These are phyloP conservation scores for Trematomus loennbergii DNA, from an alignment of 2,113 vertebrate genomes.

Conservation along the genomic window DNA sequence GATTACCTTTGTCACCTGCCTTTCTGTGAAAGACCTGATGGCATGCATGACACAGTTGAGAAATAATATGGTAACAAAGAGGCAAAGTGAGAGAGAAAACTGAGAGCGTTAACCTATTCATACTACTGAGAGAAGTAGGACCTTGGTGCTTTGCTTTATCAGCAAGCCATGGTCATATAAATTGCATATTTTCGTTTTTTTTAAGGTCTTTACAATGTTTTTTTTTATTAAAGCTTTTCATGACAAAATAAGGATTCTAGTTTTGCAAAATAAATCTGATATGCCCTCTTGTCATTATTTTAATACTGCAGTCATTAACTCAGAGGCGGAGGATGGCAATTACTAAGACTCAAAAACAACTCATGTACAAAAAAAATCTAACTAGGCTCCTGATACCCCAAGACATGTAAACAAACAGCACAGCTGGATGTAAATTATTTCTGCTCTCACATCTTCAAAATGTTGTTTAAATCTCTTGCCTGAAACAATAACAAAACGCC, in stretches of 20 bases:
- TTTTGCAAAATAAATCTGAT: background rate
- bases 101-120: slow-evolving; percentile 1
- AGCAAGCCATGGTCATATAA: background rate
- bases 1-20: slow-evolving; percentile 65
- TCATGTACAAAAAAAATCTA: slow-evolving; percentile 62
- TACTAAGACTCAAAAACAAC: slow-evolving; percentile 69
- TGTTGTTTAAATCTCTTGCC: slow-evolving; percentile 65
- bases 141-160: background rate
- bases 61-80: slow-evolving; percentile 42
- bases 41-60: slow-evolving; percentile 55
- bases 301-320: slow-evolving; percentile 59
- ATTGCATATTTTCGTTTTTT: too few species aligned
- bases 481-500: slow-evolving; percentile 68
- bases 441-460: slow-evolving; percentile 59
- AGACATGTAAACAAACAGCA: slow-evolving; percentile 77
- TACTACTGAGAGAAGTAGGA: background rate
- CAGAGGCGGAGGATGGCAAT: slow-evolving; percentile 66
- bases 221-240: slow-evolving; percentile 8
- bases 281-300: slow-evolving; percentile 47
- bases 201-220: background rate
- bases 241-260: slow-evolving; percentile 5
- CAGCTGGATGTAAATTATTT: slow-evolving; percentile 75
- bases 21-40: slow-evolving; percentile 51
- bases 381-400: slow-evolving; percentile 65
- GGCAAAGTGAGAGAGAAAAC: slow-evolving; percentile 33